These are phyloP conservation scores for Pipistrellus kuhlii DNA, from an alignment of 2,797 vertebrate species.

Conservation along the genomic window DNA sequence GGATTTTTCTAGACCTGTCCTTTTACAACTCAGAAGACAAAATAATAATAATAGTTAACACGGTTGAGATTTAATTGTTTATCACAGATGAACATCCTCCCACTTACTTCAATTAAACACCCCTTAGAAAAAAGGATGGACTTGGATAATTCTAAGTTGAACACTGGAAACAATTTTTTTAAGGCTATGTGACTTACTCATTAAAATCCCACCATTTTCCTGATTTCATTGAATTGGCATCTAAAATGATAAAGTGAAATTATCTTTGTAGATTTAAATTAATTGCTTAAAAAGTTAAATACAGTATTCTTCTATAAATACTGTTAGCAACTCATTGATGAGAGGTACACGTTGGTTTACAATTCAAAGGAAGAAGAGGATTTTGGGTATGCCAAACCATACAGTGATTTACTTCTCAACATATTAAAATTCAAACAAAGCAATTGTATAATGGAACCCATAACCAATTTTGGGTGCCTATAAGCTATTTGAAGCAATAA, in stretches of 20 bases:
- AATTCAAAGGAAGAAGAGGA: conserved; percentile 6
- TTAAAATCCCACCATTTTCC: conserved; percentile 16
- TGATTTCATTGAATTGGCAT: conserved; percentile 13
- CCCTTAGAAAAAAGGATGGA: neutral
- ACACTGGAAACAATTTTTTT: neutral
- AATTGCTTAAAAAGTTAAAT: conserved; percentile 60
- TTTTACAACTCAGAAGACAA: conserved; percentile 1
- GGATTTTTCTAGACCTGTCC: neutral
- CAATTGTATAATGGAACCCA: neutral
- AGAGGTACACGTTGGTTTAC: conserved; percentile 5
- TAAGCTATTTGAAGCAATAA: conserved; percentile 1
- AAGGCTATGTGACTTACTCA: neutral
- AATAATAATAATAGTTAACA: neutral
- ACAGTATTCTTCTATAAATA: neutral
- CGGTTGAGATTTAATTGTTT: neutral
- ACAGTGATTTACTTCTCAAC: conserved; percentile 10
- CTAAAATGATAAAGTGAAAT: conserved; percentile 43
- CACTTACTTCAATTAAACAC: neutral
- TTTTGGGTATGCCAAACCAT: neutral
- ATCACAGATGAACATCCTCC: neutral
- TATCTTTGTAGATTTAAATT: neutral
- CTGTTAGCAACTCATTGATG: neutral
- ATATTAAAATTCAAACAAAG: conserved; percentile 34
- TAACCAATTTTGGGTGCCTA: neutral
- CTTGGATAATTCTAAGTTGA: conserved; percentile 10